Evolutionary conservation across 2,113 vertebrate species (phyloP), one percentile per base, ranked within the genome.

Genomic region (Poicephalus meyeri): DNA sequence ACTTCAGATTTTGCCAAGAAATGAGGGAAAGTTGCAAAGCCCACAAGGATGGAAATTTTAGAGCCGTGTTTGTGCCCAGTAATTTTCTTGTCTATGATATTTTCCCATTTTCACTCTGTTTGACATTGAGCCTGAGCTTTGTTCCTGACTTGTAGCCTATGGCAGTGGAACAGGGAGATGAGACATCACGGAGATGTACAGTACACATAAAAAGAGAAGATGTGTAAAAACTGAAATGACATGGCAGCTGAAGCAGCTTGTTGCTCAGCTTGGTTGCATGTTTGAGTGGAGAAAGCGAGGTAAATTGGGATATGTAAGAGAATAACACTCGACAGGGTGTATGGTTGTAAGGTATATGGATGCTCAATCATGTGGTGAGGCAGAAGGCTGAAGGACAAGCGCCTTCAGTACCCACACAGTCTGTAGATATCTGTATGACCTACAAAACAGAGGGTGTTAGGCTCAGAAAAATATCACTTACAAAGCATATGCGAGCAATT

Each of bases 191-290:
- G 97, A 93, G 95, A 90, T 93, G 94, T 91, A 41, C 84, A 95
- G 94, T 92, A 65, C 82, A 81, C 76, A 94, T 97, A 98, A 96
- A 96, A 97, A 96, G 96, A 87, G 91, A 95, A 95, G 96, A 97
- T 94, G 94, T 97, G 95, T 81, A 96, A 98, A 98, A 97, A 97
- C 97, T 97, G 97, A 98, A 97, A 97, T 97, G 97, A 98, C 97
- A 98, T 82, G 66, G 97, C 95, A 86, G 87, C 97, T 98, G 98
- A 98, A 96, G 77, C 91, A 97, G 97, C 97, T 97, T 97, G 97
- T 97, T 97, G 97, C 96, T 97, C 97, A 73, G 80, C 81, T 94
- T 94, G 94, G 90, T 97, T 98, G 88, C 94, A 86, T 97, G 95
- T 97, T 97, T 97, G 97, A 98, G 91, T 72, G 76, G 90, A 95